Percentiles rank a stretch among this genome's conserved stretches.
phyloP scores from a whole-genome alignment of 2,797 vertebrate species.

The Rhinatrema bivittatum region DNA sequence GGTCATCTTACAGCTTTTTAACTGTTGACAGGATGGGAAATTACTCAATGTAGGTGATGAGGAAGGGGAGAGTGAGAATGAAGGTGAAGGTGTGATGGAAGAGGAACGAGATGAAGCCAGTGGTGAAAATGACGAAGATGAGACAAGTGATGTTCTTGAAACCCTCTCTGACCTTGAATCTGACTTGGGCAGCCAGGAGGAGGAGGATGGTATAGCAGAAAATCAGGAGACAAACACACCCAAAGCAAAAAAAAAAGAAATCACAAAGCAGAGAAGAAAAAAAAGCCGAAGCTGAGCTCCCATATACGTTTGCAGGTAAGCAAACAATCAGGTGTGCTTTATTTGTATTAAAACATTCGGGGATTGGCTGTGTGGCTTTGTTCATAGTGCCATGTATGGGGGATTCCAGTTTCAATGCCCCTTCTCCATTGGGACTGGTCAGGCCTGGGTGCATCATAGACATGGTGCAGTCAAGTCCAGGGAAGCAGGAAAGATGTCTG shows the following conservation, averaged over 20 bases:
- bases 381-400: too few species aligned
- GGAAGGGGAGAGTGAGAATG: constrained; percentile 4
- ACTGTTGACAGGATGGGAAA: constrained; percentile 73
- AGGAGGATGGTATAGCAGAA: constrained; percentile 22
- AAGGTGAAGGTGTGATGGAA: constrained; percentile 18
- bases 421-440: too few species aligned
- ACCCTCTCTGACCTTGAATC: constrained; percentile 49
- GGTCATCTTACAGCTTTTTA: neutral
- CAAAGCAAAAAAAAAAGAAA: neutral
- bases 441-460: too few species aligned
- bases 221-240: neutral
- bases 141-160: constrained; percentile 48
- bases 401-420: too few species aligned
- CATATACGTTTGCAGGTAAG: constrained; percentile 81
- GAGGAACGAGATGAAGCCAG: constrained; percentile 16
- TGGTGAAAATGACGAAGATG: constrained; percentile 45
- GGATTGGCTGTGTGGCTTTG: too few species aligned
- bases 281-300: constrained; percentile 65
- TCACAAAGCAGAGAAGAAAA: constrained; percentile 29
- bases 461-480: too few species aligned
- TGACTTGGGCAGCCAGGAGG: constrained; percentile 38
- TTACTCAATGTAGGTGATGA: constrained; percentile 16
- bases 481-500: too few species aligned
- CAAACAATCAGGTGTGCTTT: neutral
- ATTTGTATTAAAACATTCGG: too few species aligned